Evolutionary conservation across 2,888 invertebrate genomes (phyloP).

Genomic region (Linyphia triangularis): DNA sequence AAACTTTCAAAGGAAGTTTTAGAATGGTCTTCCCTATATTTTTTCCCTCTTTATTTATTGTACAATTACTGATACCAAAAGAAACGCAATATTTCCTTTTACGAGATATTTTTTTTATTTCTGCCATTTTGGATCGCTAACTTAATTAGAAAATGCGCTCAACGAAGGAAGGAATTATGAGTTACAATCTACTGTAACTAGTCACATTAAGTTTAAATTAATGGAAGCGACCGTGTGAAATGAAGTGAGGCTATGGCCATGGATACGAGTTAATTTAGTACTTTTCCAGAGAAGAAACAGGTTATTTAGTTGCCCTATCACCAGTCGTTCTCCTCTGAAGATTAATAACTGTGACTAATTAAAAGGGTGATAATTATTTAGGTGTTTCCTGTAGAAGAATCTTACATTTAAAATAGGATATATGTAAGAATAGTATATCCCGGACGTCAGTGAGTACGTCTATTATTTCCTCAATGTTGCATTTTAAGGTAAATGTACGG

Average conservation of each 20-base stretch:
- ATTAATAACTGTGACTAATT: conserved; percentile 47
- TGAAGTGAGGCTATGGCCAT: conserved; percentile 34
- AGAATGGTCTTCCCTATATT: too few relatives aligned
- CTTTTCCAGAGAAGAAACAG: conserved; percentile 37
- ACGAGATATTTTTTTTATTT: conserved; percentile 10
- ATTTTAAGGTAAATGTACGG: too few relatives aligned
- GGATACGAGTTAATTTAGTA: conserved; percentile 51
- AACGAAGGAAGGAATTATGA: conserved; percentile 34
- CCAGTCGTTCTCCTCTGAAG: not conserved
- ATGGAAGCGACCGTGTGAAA: conserved; percentile 39
- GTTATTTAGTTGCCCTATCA: conserved; percentile 26
- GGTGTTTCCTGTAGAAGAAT: not conserved
- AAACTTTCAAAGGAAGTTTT: too few relatives aligned
- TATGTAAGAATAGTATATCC: too few relatives aligned
- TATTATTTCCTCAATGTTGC: too few relatives aligned
- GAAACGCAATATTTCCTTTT: conserved; percentile 4
- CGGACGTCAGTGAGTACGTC: too few relatives aligned
- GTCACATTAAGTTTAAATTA: conserved; percentile 63
- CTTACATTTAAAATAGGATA: too few relatives aligned
- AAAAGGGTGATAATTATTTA: conserved; percentile 2
- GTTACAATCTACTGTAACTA: conserved; percentile 54
- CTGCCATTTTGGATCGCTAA: conserved; percentile 21
- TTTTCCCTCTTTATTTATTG: conserved; percentile 20
- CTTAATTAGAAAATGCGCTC: conserved; percentile 60
- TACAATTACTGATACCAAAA: not conserved